Base-by-base conservation (phyloP, 1,140 invertebrate genomes). In the Drosophila sulfurigaster region DNA sequence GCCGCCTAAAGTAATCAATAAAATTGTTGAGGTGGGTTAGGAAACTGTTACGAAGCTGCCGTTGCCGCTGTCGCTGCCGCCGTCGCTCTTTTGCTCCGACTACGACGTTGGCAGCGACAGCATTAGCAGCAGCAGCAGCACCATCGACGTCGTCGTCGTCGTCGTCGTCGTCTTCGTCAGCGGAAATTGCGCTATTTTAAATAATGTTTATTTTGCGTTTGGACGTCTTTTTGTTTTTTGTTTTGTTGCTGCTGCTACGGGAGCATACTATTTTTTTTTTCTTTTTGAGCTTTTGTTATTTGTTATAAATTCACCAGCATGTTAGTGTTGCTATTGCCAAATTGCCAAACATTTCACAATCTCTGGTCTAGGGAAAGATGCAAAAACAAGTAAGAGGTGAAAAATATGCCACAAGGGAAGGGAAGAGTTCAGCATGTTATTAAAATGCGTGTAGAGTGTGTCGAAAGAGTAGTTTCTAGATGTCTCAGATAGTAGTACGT, bases 1-100 rank as follows among this genome's bases (percentile, higher is more conserved):
- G 81, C 81, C 80, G 83, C 83, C 90, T 89, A 85, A 82, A 90
- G 91, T 86, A 92, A 92, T 92, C 91, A 91, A 92, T 92, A 92
- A 91, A 92, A 91, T 92, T 92, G 91, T 92, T 92, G 91, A 92
- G 91, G 91, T 92, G 91, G 91, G 91, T 92, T 92, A 92, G 91
- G 91, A 92, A 92, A 92, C 82, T 89, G 88, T 92, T 92, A 92
- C 91, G 83, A 86, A 90, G 87, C 83, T 74, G 80, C 82, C 75
- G 77, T 62, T 75, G 64, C 60, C 56, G 65, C 32, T 30, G 59
- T 38, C 54, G 78, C 43, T 66, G 62, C 60, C 65, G 63, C 30
- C 20, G 41, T 38, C 54, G 56, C 59, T 74, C 57, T 72, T 54
- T 54, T 60, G 60, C 80, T 79, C 62, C 60, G 54, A 71, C 75